phyloP scores from a whole-genome alignment of 2,113 vertebrate genomes.

The Ophiodon elongatus region DNA sequence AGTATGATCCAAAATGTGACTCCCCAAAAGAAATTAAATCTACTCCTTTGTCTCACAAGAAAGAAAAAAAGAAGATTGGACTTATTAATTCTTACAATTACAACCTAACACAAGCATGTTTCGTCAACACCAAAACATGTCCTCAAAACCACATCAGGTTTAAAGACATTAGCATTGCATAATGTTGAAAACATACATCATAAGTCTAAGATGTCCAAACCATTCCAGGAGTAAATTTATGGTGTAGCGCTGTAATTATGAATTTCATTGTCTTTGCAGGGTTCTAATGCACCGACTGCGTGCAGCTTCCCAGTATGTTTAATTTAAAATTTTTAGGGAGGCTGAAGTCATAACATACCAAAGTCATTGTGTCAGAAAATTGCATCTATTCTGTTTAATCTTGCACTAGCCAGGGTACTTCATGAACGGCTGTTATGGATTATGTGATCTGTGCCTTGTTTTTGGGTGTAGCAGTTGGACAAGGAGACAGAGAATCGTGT shows the following conservation, averaged over 20 bases:
- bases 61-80: background rate
- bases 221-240: constrained; percentile 5
- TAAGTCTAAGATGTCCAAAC: background rate
- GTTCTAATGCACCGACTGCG: background rate
- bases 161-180: background rate
- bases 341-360: constrained; percentile 61
- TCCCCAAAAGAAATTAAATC: constrained; percentile 14
- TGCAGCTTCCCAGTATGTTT: constrained; percentile 2
- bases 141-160: background rate
- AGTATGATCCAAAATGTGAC: background rate
- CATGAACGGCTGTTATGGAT: constrained; percentile 9
- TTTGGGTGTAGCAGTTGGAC: constrained; percentile 24
- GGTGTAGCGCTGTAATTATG: background rate
- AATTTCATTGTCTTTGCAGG: constrained; percentile 5
- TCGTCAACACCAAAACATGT: background rate
- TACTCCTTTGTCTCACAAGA: background rate
- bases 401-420: background rate
- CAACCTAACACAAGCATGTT: too few species aligned
- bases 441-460: constrained; percentile 15
- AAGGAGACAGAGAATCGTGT: background rate
- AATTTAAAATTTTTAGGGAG: constrained; percentile 20
- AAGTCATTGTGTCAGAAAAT: constrained; percentile 40
- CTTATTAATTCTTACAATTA: background rate
- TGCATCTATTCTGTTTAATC: background rate
- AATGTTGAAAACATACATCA: too few species aligned